A percentile compares a stretch with the other conserved stretches of the same genome.
These are phyloP conservation scores for Odontomyia ornata DNA, from an alignment of 2,888 invertebrate species.

Conservation along the genomic window DNA sequence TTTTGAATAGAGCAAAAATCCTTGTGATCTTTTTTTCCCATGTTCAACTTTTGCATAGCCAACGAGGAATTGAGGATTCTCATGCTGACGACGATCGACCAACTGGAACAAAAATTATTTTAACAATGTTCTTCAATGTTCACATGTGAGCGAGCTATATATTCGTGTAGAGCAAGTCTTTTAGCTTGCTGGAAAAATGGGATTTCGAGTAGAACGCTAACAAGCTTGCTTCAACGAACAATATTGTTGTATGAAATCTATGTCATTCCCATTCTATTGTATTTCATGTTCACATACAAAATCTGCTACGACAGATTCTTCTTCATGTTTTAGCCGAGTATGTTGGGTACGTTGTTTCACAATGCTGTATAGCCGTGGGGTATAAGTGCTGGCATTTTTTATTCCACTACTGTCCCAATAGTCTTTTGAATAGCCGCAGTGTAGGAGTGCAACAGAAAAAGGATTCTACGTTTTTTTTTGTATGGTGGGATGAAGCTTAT, in stretches of 20 bases:
- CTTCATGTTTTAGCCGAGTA: constrained; percentile 20
- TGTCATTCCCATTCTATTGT: constrained; percentile 18
- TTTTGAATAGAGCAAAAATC: too few species aligned
- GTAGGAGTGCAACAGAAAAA: background rate
- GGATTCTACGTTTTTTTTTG: background rate
- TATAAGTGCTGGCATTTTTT: background rate
- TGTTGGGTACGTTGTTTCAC: background rate
- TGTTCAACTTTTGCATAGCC: too few species aligned
- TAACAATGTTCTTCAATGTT: too few species aligned
- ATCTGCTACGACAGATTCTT: constrained; percentile 19
- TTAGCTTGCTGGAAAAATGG: too few species aligned
- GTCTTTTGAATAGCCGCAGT: background rate
- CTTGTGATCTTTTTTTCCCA: too few species aligned
- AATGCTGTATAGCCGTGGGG: background rate
- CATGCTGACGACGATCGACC: too few species aligned
- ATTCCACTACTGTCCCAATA: background rate
- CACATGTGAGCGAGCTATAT: too few species aligned
- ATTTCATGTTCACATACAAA: constrained; percentile 32
- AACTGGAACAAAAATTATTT: too few species aligned
- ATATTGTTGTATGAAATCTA: constrained; percentile 31
- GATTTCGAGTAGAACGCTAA: constrained; percentile 6
- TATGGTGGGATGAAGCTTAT: background rate
- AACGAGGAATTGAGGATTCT: too few species aligned
- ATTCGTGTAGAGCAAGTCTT: too few species aligned
- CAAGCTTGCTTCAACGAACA: constrained; percentile 37